Percentiles rank a stretch among this genome's conserved stretches.
Evolutionary conservation across 2,113 vertebrate genomes (phyloP).

Genomic region (Pimephales promelas): DNA sequence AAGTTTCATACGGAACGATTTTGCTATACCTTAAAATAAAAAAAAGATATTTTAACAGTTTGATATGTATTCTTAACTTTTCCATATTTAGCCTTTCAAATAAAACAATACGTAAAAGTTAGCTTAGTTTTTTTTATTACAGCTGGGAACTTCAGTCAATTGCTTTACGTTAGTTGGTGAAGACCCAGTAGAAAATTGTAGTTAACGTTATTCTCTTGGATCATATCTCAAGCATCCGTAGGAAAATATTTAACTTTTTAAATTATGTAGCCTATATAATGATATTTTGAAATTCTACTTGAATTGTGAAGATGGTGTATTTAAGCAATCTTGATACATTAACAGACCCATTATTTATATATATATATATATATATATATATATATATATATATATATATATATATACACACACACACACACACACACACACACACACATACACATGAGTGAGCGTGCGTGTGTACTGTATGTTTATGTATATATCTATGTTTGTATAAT

Average conservation of each 20-base stretch:
- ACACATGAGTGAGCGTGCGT: too few species aligned
- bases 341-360: neutral
- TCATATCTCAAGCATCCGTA: neutral
- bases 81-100: neutral
- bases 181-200: neutral
- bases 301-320: too few species aligned
- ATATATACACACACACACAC: too few species aligned
- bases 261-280: neutral
- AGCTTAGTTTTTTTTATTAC: neutral
- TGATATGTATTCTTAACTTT: too few species aligned
- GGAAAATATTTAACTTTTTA: neutral
- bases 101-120: neutral
- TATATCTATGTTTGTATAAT: too few species aligned
- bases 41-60: neutral
- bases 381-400: neutral
- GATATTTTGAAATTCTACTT: neutral
- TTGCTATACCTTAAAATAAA: neutral
- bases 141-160: neutral
- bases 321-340: too few species aligned
- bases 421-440: too few species aligned
- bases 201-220: neutral
- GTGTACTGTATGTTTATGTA: too few species aligned
- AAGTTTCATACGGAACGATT: neutral
- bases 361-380: too few species aligned
- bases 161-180: neutral